A percentile compares a stretch with the other conserved stretches of the same genome.
phyloP scores from a whole-genome alignment of 2,113 vertebrate species.

The Scomber japonicus region DNA sequence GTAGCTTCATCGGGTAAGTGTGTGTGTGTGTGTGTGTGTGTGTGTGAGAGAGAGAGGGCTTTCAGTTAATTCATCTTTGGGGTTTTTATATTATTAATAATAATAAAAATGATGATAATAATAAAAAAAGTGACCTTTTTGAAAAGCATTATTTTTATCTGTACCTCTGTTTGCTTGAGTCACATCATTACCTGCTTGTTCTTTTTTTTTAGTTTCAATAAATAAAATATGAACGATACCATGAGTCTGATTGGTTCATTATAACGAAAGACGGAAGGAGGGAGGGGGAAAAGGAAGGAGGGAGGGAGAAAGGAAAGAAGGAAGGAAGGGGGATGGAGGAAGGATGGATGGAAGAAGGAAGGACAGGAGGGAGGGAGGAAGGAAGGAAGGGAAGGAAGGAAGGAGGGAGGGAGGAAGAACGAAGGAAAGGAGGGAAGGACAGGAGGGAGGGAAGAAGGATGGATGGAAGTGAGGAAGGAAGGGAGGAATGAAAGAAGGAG shows the following conservation, averaged over 20 bases:
- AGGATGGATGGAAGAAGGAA: too few relatives aligned
- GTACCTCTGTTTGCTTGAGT: conserved; percentile 84
- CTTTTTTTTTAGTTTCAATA: conserved; percentile 81
- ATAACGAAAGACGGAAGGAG: too few relatives aligned
- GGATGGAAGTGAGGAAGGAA: too few relatives aligned
- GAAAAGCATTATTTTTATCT: conserved; percentile 77
- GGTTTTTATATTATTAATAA: conserved; percentile 76
- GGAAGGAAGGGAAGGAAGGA: too few relatives aligned
- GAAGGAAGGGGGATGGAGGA: too few relatives aligned
- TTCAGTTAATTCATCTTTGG: conserved; percentile 67
- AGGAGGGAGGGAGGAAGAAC: too few relatives aligned
- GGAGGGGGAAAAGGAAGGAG: too few relatives aligned
- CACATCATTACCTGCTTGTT: conserved; percentile 83
- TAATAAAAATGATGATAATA: conserved; percentile 73
- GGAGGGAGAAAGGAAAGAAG: too few relatives aligned
- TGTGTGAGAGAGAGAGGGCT: conserved; percentile 11
- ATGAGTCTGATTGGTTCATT: not conserved
- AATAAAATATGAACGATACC: conserved; percentile 67
- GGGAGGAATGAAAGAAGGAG: too few relatives aligned
- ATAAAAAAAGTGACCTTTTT: conserved; percentile 84
- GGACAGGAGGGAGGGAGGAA: too few relatives aligned
- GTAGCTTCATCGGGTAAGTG: conserved; percentile 37
- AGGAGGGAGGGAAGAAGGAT: too few relatives aligned
- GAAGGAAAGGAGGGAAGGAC: too few relatives aligned
- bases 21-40: conserved; percentile 15